Evolutionary conservation across 2,888 invertebrate genomes (phyloP).

Genomic region (Pristionchus mayeri): DNA sequence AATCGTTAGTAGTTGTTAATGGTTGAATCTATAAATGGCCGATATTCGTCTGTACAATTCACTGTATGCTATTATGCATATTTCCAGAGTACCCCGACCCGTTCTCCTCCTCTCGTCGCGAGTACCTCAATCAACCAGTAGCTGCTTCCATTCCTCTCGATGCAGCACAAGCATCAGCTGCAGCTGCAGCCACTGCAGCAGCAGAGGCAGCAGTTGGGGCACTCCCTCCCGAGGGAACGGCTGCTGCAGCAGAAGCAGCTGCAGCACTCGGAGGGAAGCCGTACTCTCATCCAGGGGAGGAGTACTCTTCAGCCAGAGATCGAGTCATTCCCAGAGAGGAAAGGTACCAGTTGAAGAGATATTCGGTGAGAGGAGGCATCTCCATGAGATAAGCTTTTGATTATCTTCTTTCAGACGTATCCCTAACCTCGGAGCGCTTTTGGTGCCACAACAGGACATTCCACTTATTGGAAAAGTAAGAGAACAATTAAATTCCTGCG

Average conservation of each 20-base stretch:
- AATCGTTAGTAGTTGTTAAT: no score
- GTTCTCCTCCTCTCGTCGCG: neutral
- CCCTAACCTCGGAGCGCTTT: neutral
- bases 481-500: no score
- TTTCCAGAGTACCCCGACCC: constrained; percentile 19
- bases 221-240: neutral
- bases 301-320: no score
- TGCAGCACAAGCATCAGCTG: neutral
- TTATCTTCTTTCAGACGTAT: neutral
- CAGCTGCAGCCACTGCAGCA: constrained; percentile 11
- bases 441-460: neutral
- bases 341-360: no score
- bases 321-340: no score
- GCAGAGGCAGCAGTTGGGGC: neutral
- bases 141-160: neutral
- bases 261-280: no score
- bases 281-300: no score
- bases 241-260: constrained; percentile 28
- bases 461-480: no score
- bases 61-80: no score
- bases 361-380: no score
- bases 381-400: neutral
- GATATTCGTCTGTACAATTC: no score
- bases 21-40: no score
- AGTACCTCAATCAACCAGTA: neutral